phyloP scores from a whole-genome alignment of 2,797 vertebrate genomes.

The Sternotherus odoratus region DNA sequence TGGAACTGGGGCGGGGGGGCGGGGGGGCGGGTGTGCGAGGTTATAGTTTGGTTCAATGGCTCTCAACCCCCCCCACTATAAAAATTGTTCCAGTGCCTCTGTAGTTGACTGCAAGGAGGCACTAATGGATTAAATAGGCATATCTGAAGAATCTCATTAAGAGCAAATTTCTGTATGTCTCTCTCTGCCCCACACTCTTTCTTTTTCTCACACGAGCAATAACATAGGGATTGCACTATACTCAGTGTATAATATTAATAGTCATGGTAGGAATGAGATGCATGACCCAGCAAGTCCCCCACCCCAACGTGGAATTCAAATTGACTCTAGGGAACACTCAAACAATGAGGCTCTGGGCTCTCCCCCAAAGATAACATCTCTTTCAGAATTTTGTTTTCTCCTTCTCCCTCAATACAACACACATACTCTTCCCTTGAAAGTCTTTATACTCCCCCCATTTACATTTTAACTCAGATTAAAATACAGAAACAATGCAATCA shows the following conservation, averaged over 20 bases:
- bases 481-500: not conserved
- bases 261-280: not conserved
- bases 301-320: not conserved
- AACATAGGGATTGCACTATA: not conserved
- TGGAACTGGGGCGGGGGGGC: too few relatives aligned
- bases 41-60: too few relatives aligned
- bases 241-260: not conserved
- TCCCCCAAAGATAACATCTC: not conserved
- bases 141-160: not conserved
- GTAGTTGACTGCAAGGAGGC: not conserved
- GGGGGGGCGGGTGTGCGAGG: too few relatives aligned
- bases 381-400: not conserved
- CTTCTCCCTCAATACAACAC: not conserved
- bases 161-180: not conserved
- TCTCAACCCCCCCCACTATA: too few relatives aligned
- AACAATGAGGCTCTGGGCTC: not conserved
- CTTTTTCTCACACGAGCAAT: not conserved
- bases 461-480: conserved; percentile 17
- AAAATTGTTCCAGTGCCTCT: too few relatives aligned
- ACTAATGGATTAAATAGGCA: not conserved
- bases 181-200: not conserved
- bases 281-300: too few relatives aligned
- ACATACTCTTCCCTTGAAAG: not conserved
- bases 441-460: not conserved
- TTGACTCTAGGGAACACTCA: not conserved